Conservation (phyloP, 2,113 vertebrate species). For the Tapirus terrestris region DNA sequence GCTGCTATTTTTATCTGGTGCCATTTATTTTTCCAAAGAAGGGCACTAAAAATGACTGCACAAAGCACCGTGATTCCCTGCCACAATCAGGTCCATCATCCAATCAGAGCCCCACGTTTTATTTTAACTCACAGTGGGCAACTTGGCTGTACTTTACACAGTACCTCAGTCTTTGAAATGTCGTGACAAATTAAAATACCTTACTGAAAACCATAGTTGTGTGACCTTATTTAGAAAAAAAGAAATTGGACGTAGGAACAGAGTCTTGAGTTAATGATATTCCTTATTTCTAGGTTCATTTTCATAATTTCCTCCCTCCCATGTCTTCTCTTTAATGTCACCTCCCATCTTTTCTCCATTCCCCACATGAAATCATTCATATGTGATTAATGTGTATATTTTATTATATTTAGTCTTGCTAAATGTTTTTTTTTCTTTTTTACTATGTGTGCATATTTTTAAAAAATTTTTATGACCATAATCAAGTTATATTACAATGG, state of each 20-base stretch:
- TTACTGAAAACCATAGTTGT: background rate
- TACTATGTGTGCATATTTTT: background rate
- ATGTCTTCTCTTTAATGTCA: background rate
- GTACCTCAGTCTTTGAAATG: background rate
- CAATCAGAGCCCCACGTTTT: background rate
- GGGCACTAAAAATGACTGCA: background rate
- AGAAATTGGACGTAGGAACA: accelerated
- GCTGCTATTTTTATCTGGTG: slow-evolving; percentile 30
- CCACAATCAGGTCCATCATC: background rate
- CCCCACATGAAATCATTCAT: background rate
- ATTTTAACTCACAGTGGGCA: too few relatives aligned
- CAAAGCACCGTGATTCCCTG: background rate
- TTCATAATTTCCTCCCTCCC: background rate
- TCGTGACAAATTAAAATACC: background rate
- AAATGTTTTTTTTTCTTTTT: background rate
- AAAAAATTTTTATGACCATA: background rate
- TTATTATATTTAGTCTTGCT: background rate
- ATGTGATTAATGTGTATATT: background rate
- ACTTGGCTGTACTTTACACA: accelerated
- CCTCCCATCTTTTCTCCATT: accelerated
- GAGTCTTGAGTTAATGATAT: background rate
- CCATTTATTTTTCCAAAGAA: slow-evolving; percentile 32
- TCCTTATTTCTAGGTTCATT: background rate
- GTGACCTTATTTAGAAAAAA: background rate
- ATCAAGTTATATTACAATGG: background rate